A percentile compares a stretch with the other conserved stretches of the same genome.
Conservation (phyloP, 2,797 vertebrate species). For the Zalophus californianus region DNA sequence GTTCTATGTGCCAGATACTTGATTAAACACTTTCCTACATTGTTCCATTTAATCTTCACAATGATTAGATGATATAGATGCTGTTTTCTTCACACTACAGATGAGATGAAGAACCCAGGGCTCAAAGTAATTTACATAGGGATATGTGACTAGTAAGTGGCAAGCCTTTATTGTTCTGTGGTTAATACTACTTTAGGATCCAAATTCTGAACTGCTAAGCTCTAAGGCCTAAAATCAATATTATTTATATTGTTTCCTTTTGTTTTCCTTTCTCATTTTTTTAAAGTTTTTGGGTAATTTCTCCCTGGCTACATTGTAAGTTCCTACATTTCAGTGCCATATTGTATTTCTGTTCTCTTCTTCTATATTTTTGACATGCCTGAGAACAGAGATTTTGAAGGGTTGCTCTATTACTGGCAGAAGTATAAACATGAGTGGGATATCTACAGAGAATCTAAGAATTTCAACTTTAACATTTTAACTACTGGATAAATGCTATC, state of each 20-base stretch:
- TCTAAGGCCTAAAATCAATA: background rate
- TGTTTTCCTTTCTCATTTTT: background rate
- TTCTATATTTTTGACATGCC: background rate
- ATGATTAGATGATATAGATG: background rate
- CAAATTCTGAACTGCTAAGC: background rate
- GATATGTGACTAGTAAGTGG: background rate
- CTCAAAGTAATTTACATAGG: background rate
- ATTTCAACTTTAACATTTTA: constrained; percentile 10
- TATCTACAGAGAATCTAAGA: background rate
- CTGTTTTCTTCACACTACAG: background rate
- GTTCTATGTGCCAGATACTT: background rate
- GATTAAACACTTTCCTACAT: background rate
- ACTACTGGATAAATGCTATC: constrained; percentile 9
- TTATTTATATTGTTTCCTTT: background rate
- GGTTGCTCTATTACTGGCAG: background rate
- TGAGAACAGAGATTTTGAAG: background rate
- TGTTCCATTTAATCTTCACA: background rate
- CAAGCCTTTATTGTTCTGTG: background rate
- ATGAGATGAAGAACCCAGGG: background rate
- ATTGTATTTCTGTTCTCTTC: background rate
- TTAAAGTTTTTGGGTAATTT: background rate
- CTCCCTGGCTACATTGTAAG: background rate
- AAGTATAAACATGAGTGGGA: background rate
- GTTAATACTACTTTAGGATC: background rate
- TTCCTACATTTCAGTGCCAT: background rate